Percentiles rank a stretch among this genome's conserved stretches.
These are phyloP conservation scores for Beris morrisii DNA, from an alignment of 2,888 invertebrate genomes.

Conservation along the genomic window DNA sequence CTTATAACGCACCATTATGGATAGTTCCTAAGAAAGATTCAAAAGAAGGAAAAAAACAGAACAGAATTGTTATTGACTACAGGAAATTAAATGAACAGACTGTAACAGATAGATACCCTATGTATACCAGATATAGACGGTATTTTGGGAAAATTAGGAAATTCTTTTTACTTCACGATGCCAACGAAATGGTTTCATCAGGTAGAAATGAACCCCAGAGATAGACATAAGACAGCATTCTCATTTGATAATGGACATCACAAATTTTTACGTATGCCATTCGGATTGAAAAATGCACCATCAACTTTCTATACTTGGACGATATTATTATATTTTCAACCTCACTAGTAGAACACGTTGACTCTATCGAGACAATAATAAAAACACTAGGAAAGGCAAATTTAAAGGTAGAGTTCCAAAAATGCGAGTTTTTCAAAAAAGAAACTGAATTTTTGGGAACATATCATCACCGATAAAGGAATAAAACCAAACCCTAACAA, in stretches of 20 bases:
- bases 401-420: constrained; percentile 44
- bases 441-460: constrained; percentile 46
- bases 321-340: constrained; percentile 47
- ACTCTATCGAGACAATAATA: constrained; percentile 41
- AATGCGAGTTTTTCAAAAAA: constrained; percentile 43
- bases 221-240: constrained; percentile 27
- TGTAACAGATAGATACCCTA: too few species aligned
- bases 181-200: too few species aligned
- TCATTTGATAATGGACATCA: constrained; percentile 25
- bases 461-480: constrained; percentile 44
- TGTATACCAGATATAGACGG: too few species aligned
- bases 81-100: too few species aligned
- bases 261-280: constrained; percentile 29
- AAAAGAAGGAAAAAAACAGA: too few species aligned
- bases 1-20: constrained; percentile 9
- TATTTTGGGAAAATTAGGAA: too few species aligned
- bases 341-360: too few species aligned
- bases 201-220: neutral
- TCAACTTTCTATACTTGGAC: constrained; percentile 43
- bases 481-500: constrained; percentile 44
- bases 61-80: too few species aligned
- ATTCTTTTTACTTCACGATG: too few species aligned
- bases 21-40: neutral
- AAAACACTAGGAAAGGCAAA: constrained; percentile 39
- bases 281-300: constrained; percentile 25